Evolutionary conservation across 2,113 vertebrate species (phyloP).

Genomic region (Cervus canadensis): DNA sequence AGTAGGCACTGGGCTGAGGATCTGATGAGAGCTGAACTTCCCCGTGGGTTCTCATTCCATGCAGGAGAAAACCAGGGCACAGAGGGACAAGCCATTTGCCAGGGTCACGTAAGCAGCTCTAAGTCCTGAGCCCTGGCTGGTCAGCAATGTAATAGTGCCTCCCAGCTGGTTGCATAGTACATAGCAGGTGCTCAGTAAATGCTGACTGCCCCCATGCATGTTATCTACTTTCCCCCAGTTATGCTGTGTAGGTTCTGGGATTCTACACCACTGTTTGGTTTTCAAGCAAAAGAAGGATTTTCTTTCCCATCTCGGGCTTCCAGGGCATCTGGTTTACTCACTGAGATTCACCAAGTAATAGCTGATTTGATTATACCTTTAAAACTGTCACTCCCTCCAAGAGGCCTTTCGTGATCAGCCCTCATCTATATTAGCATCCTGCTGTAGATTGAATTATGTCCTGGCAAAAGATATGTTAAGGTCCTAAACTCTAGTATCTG

Average conservation of each 20-base stretch:
- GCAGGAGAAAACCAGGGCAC: neutral
- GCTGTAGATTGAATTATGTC: neutral
- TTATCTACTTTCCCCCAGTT: neutral
- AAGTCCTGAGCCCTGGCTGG: neutral
- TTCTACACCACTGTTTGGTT: neutral
- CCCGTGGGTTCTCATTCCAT: rapidly evolving
- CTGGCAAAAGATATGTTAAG: too few species aligned
- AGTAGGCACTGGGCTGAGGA: neutral
- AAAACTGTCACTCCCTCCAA: neutral
- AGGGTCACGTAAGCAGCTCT: neutral
- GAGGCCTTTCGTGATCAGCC: neutral
- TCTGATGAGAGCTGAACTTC: neutral
- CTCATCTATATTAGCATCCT: neutral
- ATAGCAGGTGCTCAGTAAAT: neutral
- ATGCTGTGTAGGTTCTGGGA: neutral
- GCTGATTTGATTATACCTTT: neutral
- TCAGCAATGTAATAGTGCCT: rapidly evolving
- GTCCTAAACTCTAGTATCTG: neutral
- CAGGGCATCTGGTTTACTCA: neutral
- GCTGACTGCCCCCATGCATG: neutral
- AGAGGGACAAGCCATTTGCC: rapidly evolving
- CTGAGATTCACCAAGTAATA: neutral
- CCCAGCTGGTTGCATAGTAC: too few species aligned
- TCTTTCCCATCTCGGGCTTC: neutral
- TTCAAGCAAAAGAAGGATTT: neutral